Evolutionary conservation across 2,113 vertebrate genomes (phyloP), one percentile per base, ranked within the genome.

Genomic region (Panurus biarmicus): DNA sequence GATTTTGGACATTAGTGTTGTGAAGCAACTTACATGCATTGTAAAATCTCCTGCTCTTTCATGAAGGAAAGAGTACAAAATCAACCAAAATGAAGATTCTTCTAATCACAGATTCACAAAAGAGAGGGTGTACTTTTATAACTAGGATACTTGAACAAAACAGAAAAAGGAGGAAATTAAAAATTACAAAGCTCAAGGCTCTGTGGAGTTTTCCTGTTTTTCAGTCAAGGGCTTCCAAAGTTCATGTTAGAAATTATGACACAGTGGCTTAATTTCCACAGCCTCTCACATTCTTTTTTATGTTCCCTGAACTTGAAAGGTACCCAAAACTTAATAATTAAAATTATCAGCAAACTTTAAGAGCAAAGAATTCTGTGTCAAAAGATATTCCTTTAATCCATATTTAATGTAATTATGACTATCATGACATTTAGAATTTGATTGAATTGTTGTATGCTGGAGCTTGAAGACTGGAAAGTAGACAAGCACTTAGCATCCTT

Each of bases 321-420:
- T 76, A 33, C 48, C 35, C n/a, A 75, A 86, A 78, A 35, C 36
- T 73, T 17, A 88, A 73, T 31, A 67, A 66, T 91, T 92, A 76
- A 85, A 89, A 78, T 61, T 75, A 81, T 40, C 38, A 69, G n/a
- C 93, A 77, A 85, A 87, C 44, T 89, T 74, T 42, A 71, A 81
- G 51, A 96, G 86, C 47, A 95, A 94, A 85, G 83, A 65, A 47
- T 50, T 93, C 60, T 65, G 19, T 51, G 67, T 93, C 65, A 84
- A 75, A 96, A 44, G 8, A 29, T 74, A 80, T 25, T 76, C 15
- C 29, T 96, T 95, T 94, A 88, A 93, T 94, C 50, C 14, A 65
- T 94, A 87, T 95, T 94, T 96, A 91, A 94, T 92, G 47, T 44
- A 91, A 93, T 91, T 82, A 91, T 88, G 47, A 86, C 54, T 88